Evolutionary conservation across 2,888 invertebrate genomes (phyloP), one percentile per base, ranked within the genome.

Genomic region (Steinernema carpocapsae): DNA sequence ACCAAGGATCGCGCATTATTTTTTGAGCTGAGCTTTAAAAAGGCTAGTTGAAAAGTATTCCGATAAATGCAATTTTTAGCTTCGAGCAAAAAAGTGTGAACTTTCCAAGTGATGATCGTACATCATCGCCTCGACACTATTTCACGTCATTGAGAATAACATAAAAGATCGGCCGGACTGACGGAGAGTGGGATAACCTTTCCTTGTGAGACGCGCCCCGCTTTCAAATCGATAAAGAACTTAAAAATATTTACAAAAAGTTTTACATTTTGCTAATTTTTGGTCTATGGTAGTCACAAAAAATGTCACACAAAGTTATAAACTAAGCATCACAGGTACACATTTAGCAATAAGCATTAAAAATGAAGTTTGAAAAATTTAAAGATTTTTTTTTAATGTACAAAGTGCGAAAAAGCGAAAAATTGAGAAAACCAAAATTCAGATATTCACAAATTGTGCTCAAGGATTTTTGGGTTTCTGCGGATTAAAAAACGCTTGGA

Each of bases 171-270:
- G 56, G 26, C 22, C 26, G 56, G 26, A 56, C 56, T 14, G 56
- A 56, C 56, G 26, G 56, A 17, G 22, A 14, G 56, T 24, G 56
- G 56, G 56, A 56, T 56, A 56, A 56, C 56, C 56, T 56, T 56
- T 56, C 56, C 56, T 24, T 26, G 14, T 56, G 26, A 56, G 56
- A 56, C 56, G 56, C 56, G 56, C 17, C 26, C 12, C 26, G 56
- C n/a, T n/a, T 56, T 56, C 26, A 56, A 56, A 56, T n/a, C n/a
- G n/a, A n/a, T n/a, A n/a, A n/a, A n/a, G n/a, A n/a, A n/a, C n/a
- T n/a, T n/a, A n/a, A n/a, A n/a, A n/a, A n/a, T n/a, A n/a, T n/a
- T n/a, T n/a, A n/a, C n/a, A n/a, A n/a, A n/a, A n/a, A n/a, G n/a
- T n/a, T n/a, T n/a, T n/a, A n/a, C n/a, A n/a, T n/a, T n/a, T n/a